phyloP scores from a whole-genome alignment of 53 echinoderm and acorn worm genomes.

The Antedon mediterranea region DNA sequence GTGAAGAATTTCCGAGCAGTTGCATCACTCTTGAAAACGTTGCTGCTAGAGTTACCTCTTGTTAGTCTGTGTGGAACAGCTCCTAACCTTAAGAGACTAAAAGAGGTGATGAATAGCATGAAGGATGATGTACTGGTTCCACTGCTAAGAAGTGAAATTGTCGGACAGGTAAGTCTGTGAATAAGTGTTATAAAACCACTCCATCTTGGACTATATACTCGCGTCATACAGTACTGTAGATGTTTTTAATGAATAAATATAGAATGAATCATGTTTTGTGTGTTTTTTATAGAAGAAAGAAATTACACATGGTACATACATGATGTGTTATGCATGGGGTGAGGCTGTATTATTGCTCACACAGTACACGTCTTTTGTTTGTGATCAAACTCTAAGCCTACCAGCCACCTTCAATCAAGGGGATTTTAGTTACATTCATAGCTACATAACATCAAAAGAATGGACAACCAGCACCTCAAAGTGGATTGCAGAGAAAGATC shows the following conservation, averaged over 20 bases:
- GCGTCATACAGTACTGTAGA: no score
- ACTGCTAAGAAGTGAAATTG: conserved; percentile 1
- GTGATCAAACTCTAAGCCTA: background rate
- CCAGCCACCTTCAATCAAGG: conserved; percentile 13
- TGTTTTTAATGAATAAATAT: no score
- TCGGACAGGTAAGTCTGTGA: background rate
- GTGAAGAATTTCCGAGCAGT: background rate
- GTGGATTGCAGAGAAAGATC: background rate
- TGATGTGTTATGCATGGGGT: conserved; percentile 47
- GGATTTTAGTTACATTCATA: conserved; percentile 25
- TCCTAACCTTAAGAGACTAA: background rate
- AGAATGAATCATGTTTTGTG: background rate
- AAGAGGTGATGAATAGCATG: conserved; percentile 22
- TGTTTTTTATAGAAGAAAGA: background rate
- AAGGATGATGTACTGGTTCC: conserved; percentile 27
- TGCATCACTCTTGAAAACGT: background rate
- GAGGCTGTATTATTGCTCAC: conserved; percentile 29
- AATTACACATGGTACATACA: conserved; percentile 13
- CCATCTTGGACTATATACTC: no score
- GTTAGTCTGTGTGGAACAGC: background rate
- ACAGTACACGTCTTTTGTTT: conserved; percentile 18
- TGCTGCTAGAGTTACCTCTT: background rate
- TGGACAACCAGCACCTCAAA: conserved; percentile 2
- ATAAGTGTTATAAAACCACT: no score
- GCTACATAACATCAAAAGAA: conserved; percentile 5